Percentiles rank a stretch among this genome's conserved stretches.
phyloP scores from a whole-genome alignment of 2,888 invertebrate genomes.

The Euzophera pinguis region DNA sequence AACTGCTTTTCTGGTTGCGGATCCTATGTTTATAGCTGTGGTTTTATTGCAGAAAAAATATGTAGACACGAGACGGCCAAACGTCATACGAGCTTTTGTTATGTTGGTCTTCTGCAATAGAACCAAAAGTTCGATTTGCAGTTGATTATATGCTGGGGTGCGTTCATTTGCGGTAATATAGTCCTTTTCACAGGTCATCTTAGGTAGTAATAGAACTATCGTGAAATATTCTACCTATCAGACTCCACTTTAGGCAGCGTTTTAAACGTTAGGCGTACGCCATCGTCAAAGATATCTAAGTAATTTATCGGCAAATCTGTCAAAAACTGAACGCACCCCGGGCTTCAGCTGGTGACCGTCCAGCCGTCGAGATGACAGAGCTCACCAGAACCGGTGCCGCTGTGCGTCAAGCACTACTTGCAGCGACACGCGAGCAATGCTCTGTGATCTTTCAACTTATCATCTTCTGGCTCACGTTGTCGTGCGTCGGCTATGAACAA shows the following conservation, averaged over 20 bases:
- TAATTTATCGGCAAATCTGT: neutral
- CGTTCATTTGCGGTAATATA: slow-evolving; percentile 3
- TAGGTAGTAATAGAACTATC: neutral
- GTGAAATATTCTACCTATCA: neutral
- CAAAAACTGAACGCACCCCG: slow-evolving; percentile 11
- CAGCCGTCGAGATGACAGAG: slow-evolving; percentile 16
- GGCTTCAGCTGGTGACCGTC: neutral
- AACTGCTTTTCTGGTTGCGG: slow-evolving; percentile 50
- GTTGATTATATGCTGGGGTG: slow-evolving; percentile 1
- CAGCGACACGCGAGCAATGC: slow-evolving; percentile 12
- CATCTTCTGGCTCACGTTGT: slow-evolving; percentile 34
- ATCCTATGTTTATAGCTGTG: slow-evolving; percentile 29
- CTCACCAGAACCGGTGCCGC: slow-evolving; percentile 7
- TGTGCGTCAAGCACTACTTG: neutral
- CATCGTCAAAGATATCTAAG: no score
- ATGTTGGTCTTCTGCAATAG: neutral
- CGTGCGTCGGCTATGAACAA: slow-evolving; percentile 49
- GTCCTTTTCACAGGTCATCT: neutral
- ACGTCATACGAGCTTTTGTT: neutral
- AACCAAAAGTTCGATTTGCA: neutral
- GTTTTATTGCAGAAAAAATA: slow-evolving; percentile 35
- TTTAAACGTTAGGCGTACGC: neutral
- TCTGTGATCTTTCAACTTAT: slow-evolving; percentile 20
- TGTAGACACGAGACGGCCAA: slow-evolving; percentile 15
- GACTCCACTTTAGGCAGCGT: neutral